These are phyloP conservation scores for Anableps anableps DNA, from an alignment of 2,797 vertebrate species.

Conservation along the genomic window DNA sequence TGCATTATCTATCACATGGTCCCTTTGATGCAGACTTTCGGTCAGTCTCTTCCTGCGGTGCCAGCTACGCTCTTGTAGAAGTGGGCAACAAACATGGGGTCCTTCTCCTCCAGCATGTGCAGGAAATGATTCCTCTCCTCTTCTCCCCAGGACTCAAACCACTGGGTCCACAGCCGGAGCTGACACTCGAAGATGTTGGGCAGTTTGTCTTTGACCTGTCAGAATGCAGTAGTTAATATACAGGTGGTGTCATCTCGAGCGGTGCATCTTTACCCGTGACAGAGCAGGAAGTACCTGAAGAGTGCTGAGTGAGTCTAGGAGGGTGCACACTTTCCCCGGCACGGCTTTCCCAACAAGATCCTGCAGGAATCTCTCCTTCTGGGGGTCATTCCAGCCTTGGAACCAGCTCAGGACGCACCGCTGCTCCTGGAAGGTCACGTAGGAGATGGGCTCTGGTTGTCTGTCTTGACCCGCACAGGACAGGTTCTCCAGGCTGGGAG, in stretches of 20 bases:
- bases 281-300: slow-evolving; percentile 77
- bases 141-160: slow-evolving; percentile 92
- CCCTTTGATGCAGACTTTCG: neutral
- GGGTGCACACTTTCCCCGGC: slow-evolving; percentile 88
- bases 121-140: slow-evolving; percentile 89
- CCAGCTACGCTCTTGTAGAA: slow-evolving; percentile 86
- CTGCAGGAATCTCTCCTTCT: slow-evolving; percentile 87
- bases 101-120: slow-evolving; percentile 83
- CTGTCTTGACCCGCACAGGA: slow-evolving; percentile 53
- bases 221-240: neutral
- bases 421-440: slow-evolving; percentile 89
- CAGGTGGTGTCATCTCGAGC: neutral
- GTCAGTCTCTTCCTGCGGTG: slow-evolving; percentile 85
- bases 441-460: slow-evolving; percentile 78
- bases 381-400: slow-evolving; percentile 81
- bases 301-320: slow-evolving; percentile 86
- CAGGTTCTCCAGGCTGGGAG: slow-evolving; percentile 71
- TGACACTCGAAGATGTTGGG: slow-evolving; percentile 93
- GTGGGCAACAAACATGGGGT: slow-evolving; percentile 83
- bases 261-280: neutral
- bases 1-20: neutral
- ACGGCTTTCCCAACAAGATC: slow-evolving; percentile 90
- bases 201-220: slow-evolving; percentile 82
- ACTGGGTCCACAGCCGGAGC: slow-evolving; percentile 91
- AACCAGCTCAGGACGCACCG: slow-evolving; percentile 91